Evolutionary conservation across 1,140 invertebrate species (phyloP).

Genomic region (Drosophila baimaii): DNA sequence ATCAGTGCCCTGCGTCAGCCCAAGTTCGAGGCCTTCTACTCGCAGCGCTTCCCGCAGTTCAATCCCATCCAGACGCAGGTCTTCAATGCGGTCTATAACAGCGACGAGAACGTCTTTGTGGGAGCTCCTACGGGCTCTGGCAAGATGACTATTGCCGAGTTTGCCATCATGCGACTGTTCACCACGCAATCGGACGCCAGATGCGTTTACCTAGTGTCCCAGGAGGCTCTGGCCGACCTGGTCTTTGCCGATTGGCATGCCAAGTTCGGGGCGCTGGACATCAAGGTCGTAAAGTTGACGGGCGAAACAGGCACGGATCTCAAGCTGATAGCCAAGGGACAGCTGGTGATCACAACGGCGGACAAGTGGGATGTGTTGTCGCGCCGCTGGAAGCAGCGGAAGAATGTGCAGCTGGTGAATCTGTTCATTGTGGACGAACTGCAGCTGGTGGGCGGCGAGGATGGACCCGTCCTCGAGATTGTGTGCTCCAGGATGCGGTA

Average conservation of each 20-base stretch:
- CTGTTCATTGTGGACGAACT: constrained; percentile 99
- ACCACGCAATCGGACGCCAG: constrained; percentile 88
- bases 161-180: constrained; percentile 96
- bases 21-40: constrained; percentile 94
- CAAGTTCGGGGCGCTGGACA: constrained; percentile 91
- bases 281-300: constrained; percentile 93
- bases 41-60: constrained; percentile 95
- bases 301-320: constrained; percentile 99
- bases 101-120: constrained; percentile 99
- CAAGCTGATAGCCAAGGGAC: constrained; percentile 95
- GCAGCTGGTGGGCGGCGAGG: constrained; percentile 95
- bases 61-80: constrained; percentile 99
- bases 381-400: constrained; percentile 98
- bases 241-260: constrained; percentile 95
- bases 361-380: constrained; percentile 99
- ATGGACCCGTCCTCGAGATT: constrained; percentile 97
- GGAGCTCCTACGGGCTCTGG: constrained; percentile 98
- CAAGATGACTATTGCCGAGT: constrained; percentile 98
- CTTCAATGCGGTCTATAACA: constrained; percentile 99
- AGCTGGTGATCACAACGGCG: constrained; percentile 97
- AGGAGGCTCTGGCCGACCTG: constrained; percentile 95
- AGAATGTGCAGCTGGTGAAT: constrained; percentile 98
- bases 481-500: constrained; percentile 99
- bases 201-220: constrained; percentile 97
- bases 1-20: constrained; percentile 93